Evolutionary conservation across 2,113 vertebrate genomes (phyloP).

Genomic region (Tetrao urogallus): DNA sequence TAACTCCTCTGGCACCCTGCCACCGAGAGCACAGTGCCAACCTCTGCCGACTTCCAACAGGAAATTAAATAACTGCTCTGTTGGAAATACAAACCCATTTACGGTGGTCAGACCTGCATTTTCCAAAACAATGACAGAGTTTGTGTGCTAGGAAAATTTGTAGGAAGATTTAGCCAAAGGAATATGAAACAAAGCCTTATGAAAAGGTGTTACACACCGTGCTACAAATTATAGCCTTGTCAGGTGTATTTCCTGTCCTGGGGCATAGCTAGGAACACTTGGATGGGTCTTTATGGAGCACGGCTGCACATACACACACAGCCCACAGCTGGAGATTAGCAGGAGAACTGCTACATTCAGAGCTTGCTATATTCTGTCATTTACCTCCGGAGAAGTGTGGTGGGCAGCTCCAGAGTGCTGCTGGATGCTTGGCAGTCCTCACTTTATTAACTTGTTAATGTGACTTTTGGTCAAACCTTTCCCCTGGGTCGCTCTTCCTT

Average conservation of each 20-base stretch:
- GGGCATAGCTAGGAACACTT: background rate
- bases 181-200: constrained; percentile 44
- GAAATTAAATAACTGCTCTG: constrained; percentile 90
- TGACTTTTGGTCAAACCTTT: background rate
- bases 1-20: constrained; percentile 76
- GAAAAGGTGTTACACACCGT: background rate
- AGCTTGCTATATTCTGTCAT: background rate
- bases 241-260: constrained; percentile 54
- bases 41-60: constrained; percentile 87
- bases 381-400: background rate
- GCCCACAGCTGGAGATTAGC: background rate
- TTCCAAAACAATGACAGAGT: constrained; percentile 77
- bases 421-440: background rate
- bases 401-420: background rate
- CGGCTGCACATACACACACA: background rate
- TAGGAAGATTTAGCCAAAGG: constrained; percentile 34
- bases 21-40: constrained; percentile 80
- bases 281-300: background rate
- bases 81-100: constrained; percentile 89
- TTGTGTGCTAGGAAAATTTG: constrained; percentile 51
- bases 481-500: background rate
- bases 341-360: background rate
- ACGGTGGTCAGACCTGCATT: constrained; percentile 84
- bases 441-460: background rate
- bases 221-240: constrained; percentile 4